phyloP scores from a whole-genome alignment of 2,113 vertebrate species.

The Nicator chloris region DNA sequence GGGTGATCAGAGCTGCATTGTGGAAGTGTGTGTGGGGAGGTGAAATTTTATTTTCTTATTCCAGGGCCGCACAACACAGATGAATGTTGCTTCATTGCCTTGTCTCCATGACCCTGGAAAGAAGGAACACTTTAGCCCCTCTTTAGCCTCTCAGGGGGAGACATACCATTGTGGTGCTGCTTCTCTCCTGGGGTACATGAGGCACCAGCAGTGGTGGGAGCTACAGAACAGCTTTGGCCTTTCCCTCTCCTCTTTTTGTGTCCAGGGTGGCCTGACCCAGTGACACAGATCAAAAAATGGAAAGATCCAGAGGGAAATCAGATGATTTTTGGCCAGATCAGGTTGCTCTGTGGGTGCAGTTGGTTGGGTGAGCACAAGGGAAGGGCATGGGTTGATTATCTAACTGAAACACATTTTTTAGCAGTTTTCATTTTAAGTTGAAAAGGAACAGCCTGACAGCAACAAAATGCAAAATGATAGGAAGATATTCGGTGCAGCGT shows the following conservation, averaged over 20 bases:
- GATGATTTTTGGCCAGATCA: neutral
- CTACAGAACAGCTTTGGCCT: neutral
- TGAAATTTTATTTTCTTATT: neutral
- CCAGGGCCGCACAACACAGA: neutral
- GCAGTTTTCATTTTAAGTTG: neutral
- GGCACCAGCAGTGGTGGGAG: neutral
- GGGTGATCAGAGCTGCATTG: neutral
- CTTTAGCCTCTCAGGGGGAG: neutral
- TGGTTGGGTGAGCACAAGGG: neutral
- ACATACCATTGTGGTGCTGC: rapidly evolving
- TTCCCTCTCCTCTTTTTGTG: neutral
- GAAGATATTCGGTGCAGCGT: rapidly evolving
- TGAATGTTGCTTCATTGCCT: neutral
- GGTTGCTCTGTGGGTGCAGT: rapidly evolving
- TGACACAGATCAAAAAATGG: neutral
- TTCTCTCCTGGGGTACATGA: neutral
- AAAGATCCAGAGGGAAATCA: neutral
- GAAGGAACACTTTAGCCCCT: neutral
- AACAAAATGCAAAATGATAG: neutral
- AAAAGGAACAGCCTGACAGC: neutral
- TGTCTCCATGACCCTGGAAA: neutral
- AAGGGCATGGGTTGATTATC: neutral
- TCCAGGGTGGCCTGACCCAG: neutral
- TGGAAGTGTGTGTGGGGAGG: neutral
- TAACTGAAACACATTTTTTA: neutral